These are phyloP conservation scores for Phalacrocorax brasilianus DNA, from an alignment of 2,113 vertebrate genomes.

Conservation along the genomic window DNA sequence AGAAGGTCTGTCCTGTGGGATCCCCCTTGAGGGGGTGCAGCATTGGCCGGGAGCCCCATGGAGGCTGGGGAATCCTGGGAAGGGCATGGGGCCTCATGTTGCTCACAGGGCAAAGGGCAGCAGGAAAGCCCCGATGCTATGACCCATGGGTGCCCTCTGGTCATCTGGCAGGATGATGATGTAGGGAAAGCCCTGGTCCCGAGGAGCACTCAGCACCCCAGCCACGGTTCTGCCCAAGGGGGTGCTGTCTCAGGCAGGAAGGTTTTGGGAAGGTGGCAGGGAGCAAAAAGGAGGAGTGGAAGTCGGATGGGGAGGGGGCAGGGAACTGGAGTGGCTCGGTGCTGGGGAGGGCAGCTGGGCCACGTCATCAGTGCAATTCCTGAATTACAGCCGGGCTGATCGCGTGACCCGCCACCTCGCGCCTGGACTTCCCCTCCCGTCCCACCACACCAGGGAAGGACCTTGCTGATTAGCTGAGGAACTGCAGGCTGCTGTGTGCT, in stretches of 20 bases:
- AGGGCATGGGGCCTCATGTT: neutral
- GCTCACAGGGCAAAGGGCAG: neutral
- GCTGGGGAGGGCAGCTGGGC: rapidly evolving
- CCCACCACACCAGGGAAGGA: rapidly evolving
- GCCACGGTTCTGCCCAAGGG: neutral
- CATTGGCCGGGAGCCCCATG: rapidly evolving
- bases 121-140: neutral
- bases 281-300: neutral
- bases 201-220: neutral
- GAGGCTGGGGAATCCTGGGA: neutral
- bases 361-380: conserved; percentile 24
- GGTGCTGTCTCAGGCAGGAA: rapidly evolving
- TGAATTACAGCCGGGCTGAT: neutral
- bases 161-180: neutral
- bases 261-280: neutral
- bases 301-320: rapidly evolving
- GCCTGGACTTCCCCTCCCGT: neutral
- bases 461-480: neutral
- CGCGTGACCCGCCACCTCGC: neutral
- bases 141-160: rapidly evolving
- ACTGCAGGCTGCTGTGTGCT: rapidly evolving
- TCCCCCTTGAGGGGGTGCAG: neutral
- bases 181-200: rapidly evolving
- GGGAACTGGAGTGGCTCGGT: neutral
- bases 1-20: neutral